These are phyloP conservation scores for Pheosia gnoma DNA, from an alignment of 2,888 invertebrate genomes.

Conservation along the genomic window DNA sequence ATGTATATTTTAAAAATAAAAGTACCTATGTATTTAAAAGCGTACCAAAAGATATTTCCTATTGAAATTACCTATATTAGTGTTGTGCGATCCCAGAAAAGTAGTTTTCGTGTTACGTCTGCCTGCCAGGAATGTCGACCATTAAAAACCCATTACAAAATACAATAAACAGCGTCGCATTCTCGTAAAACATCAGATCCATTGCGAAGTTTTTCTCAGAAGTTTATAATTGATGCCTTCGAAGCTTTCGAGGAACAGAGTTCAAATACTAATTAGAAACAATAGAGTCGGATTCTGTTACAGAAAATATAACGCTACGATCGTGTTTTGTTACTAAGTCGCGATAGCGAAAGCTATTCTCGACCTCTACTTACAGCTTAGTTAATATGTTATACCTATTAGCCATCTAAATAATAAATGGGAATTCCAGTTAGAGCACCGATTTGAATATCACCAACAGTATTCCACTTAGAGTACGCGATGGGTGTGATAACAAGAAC, in stretches of 20 bases:
- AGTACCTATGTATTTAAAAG: too few species aligned
- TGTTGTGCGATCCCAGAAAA: slow-evolving; percentile 4
- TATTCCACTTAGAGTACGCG: too few species aligned
- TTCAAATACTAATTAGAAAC: background rate
- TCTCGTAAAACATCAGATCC: slow-evolving; percentile 30
- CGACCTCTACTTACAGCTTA: too few species aligned
- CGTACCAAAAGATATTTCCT: background rate
- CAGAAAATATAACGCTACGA: background rate
- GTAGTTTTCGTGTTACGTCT: slow-evolving; percentile 29
- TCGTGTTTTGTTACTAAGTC: too few species aligned
- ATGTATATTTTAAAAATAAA: too few species aligned
- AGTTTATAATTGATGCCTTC: slow-evolving; percentile 32
- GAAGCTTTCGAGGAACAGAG: slow-evolving; percentile 24
- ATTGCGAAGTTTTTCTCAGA: slow-evolving; percentile 24
- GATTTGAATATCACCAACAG: too few species aligned
- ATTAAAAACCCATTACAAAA: slow-evolving; percentile 36
- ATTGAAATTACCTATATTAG: background rate
- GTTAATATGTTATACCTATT: too few species aligned
- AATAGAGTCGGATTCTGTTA: background rate
- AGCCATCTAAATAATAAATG: too few species aligned
- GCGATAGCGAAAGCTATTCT: too few species aligned
- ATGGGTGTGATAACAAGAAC: too few species aligned
- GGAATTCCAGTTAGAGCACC: too few species aligned
- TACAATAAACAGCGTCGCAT: slow-evolving; percentile 28
- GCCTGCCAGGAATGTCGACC: slow-evolving; percentile 32